Evolutionary conservation across 2,888 invertebrate species (phyloP), one percentile per base, ranked within the genome.

Genomic region (Electrophaes corylata): DNA sequence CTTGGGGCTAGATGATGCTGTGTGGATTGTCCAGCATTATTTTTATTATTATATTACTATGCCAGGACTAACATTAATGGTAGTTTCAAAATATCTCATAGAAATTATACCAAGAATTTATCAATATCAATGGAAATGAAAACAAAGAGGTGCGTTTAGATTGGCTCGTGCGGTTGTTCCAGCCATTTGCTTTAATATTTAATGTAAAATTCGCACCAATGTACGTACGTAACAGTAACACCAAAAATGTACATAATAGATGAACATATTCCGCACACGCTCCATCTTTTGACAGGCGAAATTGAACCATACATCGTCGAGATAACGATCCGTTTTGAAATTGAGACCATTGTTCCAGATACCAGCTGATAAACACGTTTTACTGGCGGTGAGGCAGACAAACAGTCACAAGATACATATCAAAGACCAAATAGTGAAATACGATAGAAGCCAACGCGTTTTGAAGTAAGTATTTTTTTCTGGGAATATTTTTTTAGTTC

Each of bases 371-470:
- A 95, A 95, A 79, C 95, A 96, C 72, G 95, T 96, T 57, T 89
- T 96, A 71, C 90, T 96, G 69, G 94, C 94, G 54, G 94, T 96
- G 66, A 93, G 95, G 78, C 96, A 96, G 79, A 94, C 95, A 48
- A 95, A 95, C 87, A 95, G 95, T 83, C 95, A 95, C 83, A 95
- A 95, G 88, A 94, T 95, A 86, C 95, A 95, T 93, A 94, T 95
- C 92, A 96, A 95, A 90, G 95, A 96, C 83, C 95, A 94, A 86
- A 93, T 94, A 76, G 94, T 95, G 69, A 95, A 95, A 77, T 95
- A 95, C 79, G 95, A 96, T 78, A 93, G 95, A 70, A 95, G 94
- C 80, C 95, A 95, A 79, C 92, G 95, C 61, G 94, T 95, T 68
- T 92, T 96, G 65, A 95, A 95, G 95, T 96, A 79, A 92, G 92